A percentile compares a stretch with the other conserved stretches of the same genome.
Evolutionary conservation across 2,888 invertebrate genomes (phyloP).

Genomic region (Oasisia sp.): DNA sequence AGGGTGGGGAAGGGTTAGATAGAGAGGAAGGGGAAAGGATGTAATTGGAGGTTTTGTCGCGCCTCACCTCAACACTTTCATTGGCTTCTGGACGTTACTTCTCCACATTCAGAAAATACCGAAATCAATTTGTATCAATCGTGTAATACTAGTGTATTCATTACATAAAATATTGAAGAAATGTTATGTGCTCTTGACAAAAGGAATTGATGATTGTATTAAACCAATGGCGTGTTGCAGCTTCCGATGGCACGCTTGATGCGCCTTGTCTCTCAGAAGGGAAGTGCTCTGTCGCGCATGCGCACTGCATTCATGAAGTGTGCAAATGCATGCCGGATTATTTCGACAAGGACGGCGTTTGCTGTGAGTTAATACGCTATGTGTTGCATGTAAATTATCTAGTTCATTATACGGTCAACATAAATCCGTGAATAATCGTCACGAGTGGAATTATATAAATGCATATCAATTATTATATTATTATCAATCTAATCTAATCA

Average conservation of each 20-base stretch:
- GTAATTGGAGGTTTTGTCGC: too few species aligned
- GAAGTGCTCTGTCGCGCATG: slow-evolving; percentile 28
- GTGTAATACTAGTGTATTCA: not conserved
- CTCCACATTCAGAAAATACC: too few species aligned
- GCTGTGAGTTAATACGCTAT: slow-evolving; percentile 29
- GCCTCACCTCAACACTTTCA: too few species aligned
- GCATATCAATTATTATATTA: too few species aligned
- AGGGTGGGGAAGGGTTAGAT: too few species aligned
- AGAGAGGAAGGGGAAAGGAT: too few species aligned
- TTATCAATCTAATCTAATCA: too few species aligned
- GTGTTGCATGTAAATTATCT: not conserved
- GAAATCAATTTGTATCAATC: not conserved
- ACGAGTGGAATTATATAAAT: too few species aligned
- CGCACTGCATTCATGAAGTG: slow-evolving; percentile 38
- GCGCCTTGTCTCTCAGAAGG: slow-evolving; percentile 35
- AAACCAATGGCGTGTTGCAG: slow-evolving; percentile 20
- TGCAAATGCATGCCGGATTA: slow-evolving; percentile 39
- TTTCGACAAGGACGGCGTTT: slow-evolving; percentile 33
- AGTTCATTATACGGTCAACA: not conserved
- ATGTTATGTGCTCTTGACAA: not conserved
- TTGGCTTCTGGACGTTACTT: too few species aligned
- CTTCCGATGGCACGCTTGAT: slow-evolving; percentile 38
- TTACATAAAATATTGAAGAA: too few species aligned
- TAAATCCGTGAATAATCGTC: not conserved
- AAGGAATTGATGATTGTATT: not conserved